Conservation (phyloP, 2,113 vertebrate genomes). For the Phoenicopterus ruber region DNA sequence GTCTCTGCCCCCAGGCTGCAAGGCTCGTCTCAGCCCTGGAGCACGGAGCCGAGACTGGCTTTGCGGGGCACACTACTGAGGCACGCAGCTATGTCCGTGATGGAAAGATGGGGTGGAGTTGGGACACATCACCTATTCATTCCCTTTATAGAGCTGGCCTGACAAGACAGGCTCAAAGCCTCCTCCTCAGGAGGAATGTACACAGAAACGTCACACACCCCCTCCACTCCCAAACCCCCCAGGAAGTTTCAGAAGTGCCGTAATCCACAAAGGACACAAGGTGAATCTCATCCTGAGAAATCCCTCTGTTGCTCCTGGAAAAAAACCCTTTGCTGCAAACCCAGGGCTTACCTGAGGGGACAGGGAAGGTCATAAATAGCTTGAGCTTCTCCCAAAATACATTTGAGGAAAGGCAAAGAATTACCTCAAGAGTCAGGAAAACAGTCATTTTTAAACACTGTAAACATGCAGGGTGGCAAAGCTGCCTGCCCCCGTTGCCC, state of each 20-base stretch:
- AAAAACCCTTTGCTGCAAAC: conserved; percentile 1
- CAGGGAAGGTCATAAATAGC: conserved; percentile 32
- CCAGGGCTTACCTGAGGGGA: conserved; percentile 51
- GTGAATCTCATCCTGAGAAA: conserved; percentile 51
- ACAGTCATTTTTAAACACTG: conserved; percentile 37
- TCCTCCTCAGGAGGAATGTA: conserved; percentile 51
- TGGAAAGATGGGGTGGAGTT: not conserved
- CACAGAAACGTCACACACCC: not conserved
- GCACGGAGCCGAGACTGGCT: not conserved
- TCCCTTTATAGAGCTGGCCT: conserved; percentile 28
- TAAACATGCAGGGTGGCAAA: conserved; percentile 53
- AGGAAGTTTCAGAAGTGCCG: conserved; percentile 34
- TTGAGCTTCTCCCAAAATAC: conserved; percentile 40
- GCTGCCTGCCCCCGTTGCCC: conserved; percentile 40
- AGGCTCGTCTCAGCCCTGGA: not conserved
- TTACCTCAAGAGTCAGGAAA: conserved; percentile 46
- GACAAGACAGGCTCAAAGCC: not conserved
- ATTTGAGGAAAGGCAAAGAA: conserved; percentile 45
- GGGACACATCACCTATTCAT: not conserved
- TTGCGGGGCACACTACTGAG: not conserved
- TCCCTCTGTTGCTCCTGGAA: not conserved
- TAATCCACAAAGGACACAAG: conserved; percentile 35
- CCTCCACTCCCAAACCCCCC: not conserved
- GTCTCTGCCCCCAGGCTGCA: not conserved
- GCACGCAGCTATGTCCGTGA: not conserved